Evolutionary conservation across 2,797 vertebrate genomes (phyloP).

Genomic region (Sphenodon punctatus): DNA sequence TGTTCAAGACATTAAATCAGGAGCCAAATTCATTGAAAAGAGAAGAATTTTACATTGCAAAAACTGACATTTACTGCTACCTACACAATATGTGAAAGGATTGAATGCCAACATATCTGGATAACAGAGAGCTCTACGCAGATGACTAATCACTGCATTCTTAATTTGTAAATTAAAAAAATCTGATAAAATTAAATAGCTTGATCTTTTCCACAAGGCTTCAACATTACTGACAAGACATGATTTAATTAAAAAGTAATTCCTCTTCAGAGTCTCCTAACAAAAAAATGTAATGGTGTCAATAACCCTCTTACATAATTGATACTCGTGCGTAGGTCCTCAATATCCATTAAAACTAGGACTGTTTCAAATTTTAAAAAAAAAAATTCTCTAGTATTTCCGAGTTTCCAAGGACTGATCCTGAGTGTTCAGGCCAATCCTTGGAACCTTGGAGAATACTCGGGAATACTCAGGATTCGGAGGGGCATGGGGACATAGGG

Average conservation of each 20-base stretch:
- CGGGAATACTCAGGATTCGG: too few species aligned
- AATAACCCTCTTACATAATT: conserved; percentile 27
- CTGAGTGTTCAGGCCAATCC: too few species aligned
- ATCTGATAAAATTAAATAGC: not conserved
- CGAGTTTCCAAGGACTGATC: too few species aligned
- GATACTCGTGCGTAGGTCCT: not conserved
- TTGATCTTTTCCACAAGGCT: conserved; percentile 25
- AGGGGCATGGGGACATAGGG: too few species aligned
- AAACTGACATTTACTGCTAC: not conserved
- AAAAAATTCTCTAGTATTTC: too few species aligned
- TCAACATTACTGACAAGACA: conserved; percentile 9
- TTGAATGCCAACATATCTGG: not conserved
- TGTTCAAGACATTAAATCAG: not conserved
- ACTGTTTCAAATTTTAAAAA: too few species aligned
- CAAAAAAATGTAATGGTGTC: conserved; percentile 12
- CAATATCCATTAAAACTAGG: not conserved
- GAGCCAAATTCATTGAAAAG: not conserved
- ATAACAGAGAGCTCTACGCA: not conserved
- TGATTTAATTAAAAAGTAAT: conserved; percentile 40
- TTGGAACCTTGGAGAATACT: too few species aligned
- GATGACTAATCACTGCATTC: not conserved
- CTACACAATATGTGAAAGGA: not conserved
- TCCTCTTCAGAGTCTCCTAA: conserved; percentile 21
- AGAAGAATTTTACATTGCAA: not conserved
- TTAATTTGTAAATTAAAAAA: conserved; percentile 5